A percentile compares a stretch with the other conserved stretches of the same genome.
These are phyloP conservation scores for Rhinoderma darwinii DNA, from an alignment of 2,113 vertebrate genomes.

Conservation along the genomic window DNA sequence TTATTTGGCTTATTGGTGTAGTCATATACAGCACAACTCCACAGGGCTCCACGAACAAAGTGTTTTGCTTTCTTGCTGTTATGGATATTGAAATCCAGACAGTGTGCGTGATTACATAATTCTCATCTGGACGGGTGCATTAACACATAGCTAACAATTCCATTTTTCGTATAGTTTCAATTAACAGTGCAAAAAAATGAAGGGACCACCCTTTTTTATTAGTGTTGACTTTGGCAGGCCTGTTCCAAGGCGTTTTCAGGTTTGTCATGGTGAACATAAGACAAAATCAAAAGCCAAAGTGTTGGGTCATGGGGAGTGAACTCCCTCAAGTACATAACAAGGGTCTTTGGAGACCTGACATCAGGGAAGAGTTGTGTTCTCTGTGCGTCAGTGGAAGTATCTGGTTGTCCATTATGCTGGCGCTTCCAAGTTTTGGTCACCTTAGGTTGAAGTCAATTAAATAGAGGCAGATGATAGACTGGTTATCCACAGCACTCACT, in stretches of 20 bases:
- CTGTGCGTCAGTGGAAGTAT: slow-evolving; percentile 41
- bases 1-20: background rate
- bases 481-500: no score
- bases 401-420: background rate
- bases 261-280: slow-evolving; percentile 56
- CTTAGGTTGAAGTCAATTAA: background rate
- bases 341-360: slow-evolving; percentile 59
- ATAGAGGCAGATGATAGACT: no score
- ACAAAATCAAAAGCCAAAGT: slow-evolving; percentile 67
- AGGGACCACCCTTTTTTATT: slow-evolving; percentile 56
- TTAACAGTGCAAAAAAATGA: slow-evolving; percentile 26
- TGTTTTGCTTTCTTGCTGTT: background rate
- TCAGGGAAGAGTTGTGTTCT: slow-evolving; percentile 67
- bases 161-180: slow-evolving; percentile 45
- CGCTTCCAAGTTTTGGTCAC: slow-evolving; percentile 27
- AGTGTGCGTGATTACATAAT: slow-evolving; percentile 38
- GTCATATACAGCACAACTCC: background rate
- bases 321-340: slow-evolving; percentile 50
- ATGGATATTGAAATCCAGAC: slow-evolving; percentile 20
- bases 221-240: slow-evolving; percentile 49
- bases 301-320: slow-evolving; percentile 70
- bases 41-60: background rate
- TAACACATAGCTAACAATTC: slow-evolving; percentile 47
- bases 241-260: slow-evolving; percentile 52
- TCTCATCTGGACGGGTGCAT: slow-evolving; percentile 38